Evolutionary conservation across 1,140 invertebrate species (phyloP), one percentile per base, ranked within the genome.

Genomic region (Apis laboriosa): DNA sequence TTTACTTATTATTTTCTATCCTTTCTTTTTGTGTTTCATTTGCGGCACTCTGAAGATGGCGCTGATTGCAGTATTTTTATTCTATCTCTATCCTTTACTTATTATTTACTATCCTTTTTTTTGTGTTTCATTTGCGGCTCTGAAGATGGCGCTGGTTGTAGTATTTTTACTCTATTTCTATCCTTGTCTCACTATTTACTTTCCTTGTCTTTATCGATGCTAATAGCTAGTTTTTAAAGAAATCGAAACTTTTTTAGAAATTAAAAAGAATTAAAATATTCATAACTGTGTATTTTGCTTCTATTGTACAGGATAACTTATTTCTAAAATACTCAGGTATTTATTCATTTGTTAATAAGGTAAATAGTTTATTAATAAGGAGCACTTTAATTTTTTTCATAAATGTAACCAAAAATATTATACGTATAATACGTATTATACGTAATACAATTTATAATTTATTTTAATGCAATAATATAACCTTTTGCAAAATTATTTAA

Each of bases 391-490:
- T 82, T 77, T 72, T 24, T 68, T 81, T 77, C 71, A 56, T 82
- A 84, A 77, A 77, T 84, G 66, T 76, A 72, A 82, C 79, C 66
- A 82, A 82, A 84, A 84, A 84, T 80, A 84, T 34, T 19, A 75
- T 72, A 67, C 49, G 60, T 61, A 61, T 8, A 60, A 21, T 71
- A 72, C 49, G 60, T 61, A 61, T 8, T 53, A 21, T 71, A 72
- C 63, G 61, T 56, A 56, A 71, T 83, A 73, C 43, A 79, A 58
- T 71, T 51, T 58, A 83, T 70, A 79, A 83, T 66, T 83, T 77
- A 82, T 8, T 67, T 77, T 67, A 82, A 70, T 53, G 68, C 77
- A 82, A 53, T 56, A 53, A 24, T 21, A 55, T 43, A 49, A 56
- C 2, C 49, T 77, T 24, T 55, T 64, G 1, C 7, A 60, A 60